Evolutionary conservation across 2,888 invertebrate genomes (phyloP), one percentile per base, ranked within the genome.

Genomic region (Tineola bisselliella): DNA sequence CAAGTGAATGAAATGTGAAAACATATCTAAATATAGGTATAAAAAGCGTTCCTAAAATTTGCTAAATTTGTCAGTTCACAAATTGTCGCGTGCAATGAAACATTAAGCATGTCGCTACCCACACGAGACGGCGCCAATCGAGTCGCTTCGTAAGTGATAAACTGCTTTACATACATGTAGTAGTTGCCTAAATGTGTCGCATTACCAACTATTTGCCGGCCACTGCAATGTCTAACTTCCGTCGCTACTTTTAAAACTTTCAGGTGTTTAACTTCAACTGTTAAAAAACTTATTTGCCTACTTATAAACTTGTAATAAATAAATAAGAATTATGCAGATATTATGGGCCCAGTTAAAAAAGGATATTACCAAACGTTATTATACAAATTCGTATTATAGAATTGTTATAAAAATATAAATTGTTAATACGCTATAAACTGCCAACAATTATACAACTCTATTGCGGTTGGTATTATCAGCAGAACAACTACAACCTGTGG

Each of bases 121-220:
- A 33, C 69, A 63, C 68, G 64, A 64, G 69, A 15, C 71, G 72
- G 70, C 73, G 70, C 65, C 70, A 65, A 67, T 65, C 74, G 72
- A 73, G 72, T 74, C 69, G 75, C 69, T 79, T 77, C 72, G 73
- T 76, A 75, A 73, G 74, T 82, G 77, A 81, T 79, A 76, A 77
- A 77, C 74, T 72, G 69, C 74, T 72, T 62, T 57, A 62, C 31
- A 25, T 44, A 57, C 61, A 57, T 18, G 12, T 0, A 18, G 1
- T 38, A 61, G n/a, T 33, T 19, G 38, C 38, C 54, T 15, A 52
- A 38, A 61, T 61, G 57, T 33, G 60, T 58, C 60, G 61, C 58
- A 61, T 62, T 60, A 56, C 30, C 43, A 30, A 56, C 60, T 48
- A 62, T 62, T 62, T 62, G 60, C 60, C 60, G 62, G 60, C 62